Base-by-base conservation (phyloP, 2,888 invertebrate species). In the Monochamus alternatus region DNA sequence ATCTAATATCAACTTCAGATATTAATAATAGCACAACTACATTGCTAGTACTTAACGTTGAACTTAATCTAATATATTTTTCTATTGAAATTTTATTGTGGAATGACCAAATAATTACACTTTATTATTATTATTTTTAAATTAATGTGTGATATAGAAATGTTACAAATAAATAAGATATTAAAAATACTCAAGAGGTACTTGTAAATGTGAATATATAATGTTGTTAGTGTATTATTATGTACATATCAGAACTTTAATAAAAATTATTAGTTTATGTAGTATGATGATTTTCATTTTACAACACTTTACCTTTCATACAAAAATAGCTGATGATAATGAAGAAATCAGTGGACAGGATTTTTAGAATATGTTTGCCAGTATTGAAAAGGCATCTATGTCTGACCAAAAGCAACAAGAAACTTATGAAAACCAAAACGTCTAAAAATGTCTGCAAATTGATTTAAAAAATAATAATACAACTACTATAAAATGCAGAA, bases 161-260 rank as follows among this genome's bases (percentile, higher is more conserved):
- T 14, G 10, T 67, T 55, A 66, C 51, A 32, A 38, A 22, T 67
- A 67, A 67, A 47, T 47, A 47, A 47, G 47, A 12, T 47, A 47
- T 47, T 47, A 47, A 51, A 68, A 59, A 68, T 68, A 68, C 68
- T 68, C 68, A 59, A 30, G 3, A 55, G n/a, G 43, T 68, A 68
- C 38, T 67, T 67, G 38, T 59, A 31, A 64, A 64, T 64, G 64
- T 64, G 22, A 8, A 22, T 38, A 51, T 4, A 62, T 1, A 38
- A 63, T 63, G n/a, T 63, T 68, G 58, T 38, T 63, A 65, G 47
- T 44, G 55, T 63, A n/a, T 47, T 52, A 44, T 44, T 52, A 64
- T 72, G 64, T 73, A 66, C 55, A 64, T 64, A 71, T 64, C 73
- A 58, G 38, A 63, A 73, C n/a, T 64, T 43, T 58, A 64, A 72